Evolutionary conservation across 2,888 invertebrate species (phyloP), one percentile per base, ranked within the genome.

Genomic region (Phoenoteleia sp.): DNA sequence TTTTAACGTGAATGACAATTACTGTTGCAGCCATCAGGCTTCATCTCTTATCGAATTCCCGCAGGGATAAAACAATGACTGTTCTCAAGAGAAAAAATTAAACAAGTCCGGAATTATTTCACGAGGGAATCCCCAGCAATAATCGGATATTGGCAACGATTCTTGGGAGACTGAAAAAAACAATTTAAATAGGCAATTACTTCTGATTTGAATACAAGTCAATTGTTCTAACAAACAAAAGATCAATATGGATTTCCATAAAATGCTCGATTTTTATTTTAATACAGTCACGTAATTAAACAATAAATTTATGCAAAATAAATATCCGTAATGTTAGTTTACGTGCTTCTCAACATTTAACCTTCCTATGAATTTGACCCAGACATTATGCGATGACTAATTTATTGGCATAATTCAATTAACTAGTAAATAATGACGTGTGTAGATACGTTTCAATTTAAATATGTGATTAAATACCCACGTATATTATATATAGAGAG

Each of bases 371-470:
- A 23, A 39, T 56, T 39, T 74, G 74, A 80, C 66, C 80, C 80
- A 80, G 66, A 80, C 72, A 72, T 72, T 72, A 66, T 49, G 42
- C 62, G 52, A 62, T 54, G 76, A 76, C 60, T 71, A 72, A 76
- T 76, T 64, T 56, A 82, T 80, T 75, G 77, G 19, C 76, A 69
- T 77, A 76, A 72, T 74, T 83, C 42, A 71, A 82, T 82, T 66
- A 66, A 58, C 36, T 60, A 23, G 64, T 62, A 76, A 77, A 72
- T 56, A 77, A 64, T 72, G 82, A 33, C 58, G 69, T 39, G 74
- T 67, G 52, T 47, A 56, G 66, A 82, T 82, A 71, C 82, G 71
- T 45, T 76, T 77, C 67, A 77, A 74, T 83, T 77, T 74, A 54
- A 79, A 77, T 58, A 23, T 47, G 21, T 58, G 60, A 79, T 83